These are phyloP conservation scores for Danio jaintianensis DNA, from an alignment of 2,797 vertebrate genomes.

Conservation along the genomic window DNA sequence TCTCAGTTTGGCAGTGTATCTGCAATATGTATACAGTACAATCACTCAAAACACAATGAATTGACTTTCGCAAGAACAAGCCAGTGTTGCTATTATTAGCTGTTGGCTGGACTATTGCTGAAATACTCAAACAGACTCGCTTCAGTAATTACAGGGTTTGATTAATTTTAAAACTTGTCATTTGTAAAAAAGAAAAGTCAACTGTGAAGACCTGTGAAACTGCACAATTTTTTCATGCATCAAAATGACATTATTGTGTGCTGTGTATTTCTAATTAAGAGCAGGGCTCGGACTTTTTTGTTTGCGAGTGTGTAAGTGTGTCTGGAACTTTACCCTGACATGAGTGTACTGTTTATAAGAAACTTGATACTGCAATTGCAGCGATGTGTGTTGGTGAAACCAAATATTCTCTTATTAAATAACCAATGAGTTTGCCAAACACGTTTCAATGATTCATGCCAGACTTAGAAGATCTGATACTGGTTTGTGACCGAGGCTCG, in stretches of 20 bases:
- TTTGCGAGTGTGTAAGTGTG: slow-evolving; percentile 48
- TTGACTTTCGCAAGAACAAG: not conserved
- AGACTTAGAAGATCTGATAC: slow-evolving; percentile 72
- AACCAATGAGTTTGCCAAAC: slow-evolving; percentile 66
- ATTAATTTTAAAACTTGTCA: slow-evolving; percentile 46
- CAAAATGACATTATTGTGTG: slow-evolving; percentile 45
- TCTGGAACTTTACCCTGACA: slow-evolving; percentile 68
- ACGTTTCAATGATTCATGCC: slow-evolving; percentile 77
- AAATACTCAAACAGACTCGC: slow-evolving; percentile 25
- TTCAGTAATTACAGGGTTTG: slow-evolving; percentile 63
- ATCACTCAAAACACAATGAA: not conserved
- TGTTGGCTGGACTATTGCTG: slow-evolving; percentile 3
- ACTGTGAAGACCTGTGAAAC: slow-evolving; percentile 66
- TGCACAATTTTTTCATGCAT: slow-evolving; percentile 63
- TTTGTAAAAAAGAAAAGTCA: slow-evolving; percentile 10
- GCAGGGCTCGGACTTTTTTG: slow-evolving; percentile 62
- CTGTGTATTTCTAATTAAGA: slow-evolving; percentile 64
- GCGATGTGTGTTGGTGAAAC: slow-evolving; percentile 65
- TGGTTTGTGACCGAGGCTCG: slow-evolving; percentile 44
- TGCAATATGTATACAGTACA: not conserved
- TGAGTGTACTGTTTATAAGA: slow-evolving; percentile 71
- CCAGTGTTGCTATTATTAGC: slow-evolving; percentile 36
- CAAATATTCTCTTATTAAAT: slow-evolving; percentile 75
- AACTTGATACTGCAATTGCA: slow-evolving; percentile 80
- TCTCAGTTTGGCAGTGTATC: slow-evolving; percentile 28